Conservation (phyloP, 30 jellyfish, hydroid and myxozoan species). For the Aurelia sp. region DNA sequence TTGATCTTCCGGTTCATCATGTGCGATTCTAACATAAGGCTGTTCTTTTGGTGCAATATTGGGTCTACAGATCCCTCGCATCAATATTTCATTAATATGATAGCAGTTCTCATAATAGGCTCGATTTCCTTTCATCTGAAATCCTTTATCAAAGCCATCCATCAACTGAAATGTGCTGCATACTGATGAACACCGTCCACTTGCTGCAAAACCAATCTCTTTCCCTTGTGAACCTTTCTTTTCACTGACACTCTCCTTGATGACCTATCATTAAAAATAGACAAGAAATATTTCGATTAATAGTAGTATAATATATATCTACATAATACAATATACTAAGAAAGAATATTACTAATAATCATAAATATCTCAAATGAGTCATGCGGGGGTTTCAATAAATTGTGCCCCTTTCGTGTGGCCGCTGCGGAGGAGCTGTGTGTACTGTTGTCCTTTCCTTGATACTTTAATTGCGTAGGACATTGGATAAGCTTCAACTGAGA, state of each 20-base stretch:
- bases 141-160: constrained; percentile 44
- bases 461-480: too few species aligned
- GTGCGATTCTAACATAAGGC: neutral
- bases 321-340: too few species aligned
- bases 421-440: too few species aligned
- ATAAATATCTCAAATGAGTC: too few species aligned
- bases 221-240: neutral
- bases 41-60: neutral
- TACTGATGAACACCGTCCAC: neutral
- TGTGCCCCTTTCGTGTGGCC: too few species aligned
- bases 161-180: constrained; percentile 26
- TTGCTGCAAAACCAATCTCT: neutral
- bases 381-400: too few species aligned
- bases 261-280: neutral
- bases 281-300: too few species aligned
- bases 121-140: constrained; percentile 39
- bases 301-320: too few species aligned
- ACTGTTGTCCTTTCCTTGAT: too few species aligned
- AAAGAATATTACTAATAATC: too few species aligned
- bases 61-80: constrained; percentile 26
- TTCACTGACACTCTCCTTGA: constrained; percentile 49
- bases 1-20: constrained; percentile 3
- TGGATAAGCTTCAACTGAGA: too few species aligned
- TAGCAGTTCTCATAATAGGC: constrained; percentile 3
- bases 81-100: constrained; percentile 8